These are phyloP conservation scores for Ardeotis arabs DNA, from an alignment of 2,113 vertebrate species.

Conservation along the genomic window DNA sequence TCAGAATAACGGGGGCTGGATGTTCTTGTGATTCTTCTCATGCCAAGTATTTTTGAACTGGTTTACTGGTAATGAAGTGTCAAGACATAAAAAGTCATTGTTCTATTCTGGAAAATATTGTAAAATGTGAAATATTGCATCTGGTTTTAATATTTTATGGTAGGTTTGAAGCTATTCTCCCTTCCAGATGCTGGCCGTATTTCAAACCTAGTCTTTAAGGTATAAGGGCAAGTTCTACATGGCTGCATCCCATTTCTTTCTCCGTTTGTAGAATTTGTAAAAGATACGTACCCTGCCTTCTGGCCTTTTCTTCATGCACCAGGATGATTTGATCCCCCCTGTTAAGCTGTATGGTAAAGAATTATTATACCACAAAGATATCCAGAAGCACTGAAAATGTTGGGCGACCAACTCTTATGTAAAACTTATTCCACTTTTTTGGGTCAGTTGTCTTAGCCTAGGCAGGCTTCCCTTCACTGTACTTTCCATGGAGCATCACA, in stretches of 20 bases:
- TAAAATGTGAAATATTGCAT: conserved; percentile 12
- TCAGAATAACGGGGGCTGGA: background rate
- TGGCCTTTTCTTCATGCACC: background rate
- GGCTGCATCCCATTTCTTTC: background rate
- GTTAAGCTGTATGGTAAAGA: background rate
- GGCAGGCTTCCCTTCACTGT: background rate
- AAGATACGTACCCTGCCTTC: background rate
- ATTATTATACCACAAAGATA: background rate
- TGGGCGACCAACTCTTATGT: background rate
- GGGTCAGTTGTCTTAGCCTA: background rate
- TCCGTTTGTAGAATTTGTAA: background rate
- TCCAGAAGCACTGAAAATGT: background rate
- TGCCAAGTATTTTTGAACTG: background rate
- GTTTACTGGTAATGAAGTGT: background rate
- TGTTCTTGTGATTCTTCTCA: background rate
- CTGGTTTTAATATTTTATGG: conserved; percentile 7
- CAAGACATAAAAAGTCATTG: background rate
- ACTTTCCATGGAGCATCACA: background rate
- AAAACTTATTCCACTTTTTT: background rate
- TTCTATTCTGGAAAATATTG: background rate
- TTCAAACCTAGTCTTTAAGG: background rate
- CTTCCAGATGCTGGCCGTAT: background rate
- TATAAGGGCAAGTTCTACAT: background rate
- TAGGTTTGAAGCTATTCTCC: background rate
- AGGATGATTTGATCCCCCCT: background rate